phyloP scores from a whole-genome alignment of 2,888 invertebrate species.

The Eustalomyia histrio region DNA sequence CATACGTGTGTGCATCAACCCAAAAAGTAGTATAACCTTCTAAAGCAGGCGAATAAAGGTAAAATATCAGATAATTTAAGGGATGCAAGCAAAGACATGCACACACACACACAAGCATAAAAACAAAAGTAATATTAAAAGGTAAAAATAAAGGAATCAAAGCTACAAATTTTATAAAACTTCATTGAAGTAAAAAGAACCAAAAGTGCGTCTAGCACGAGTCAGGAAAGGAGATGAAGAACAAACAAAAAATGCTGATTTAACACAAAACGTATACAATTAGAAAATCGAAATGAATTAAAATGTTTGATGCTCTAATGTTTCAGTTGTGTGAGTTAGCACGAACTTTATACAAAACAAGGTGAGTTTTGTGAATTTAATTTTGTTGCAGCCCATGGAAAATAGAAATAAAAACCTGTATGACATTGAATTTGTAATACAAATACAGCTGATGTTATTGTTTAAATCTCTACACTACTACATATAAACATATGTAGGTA shows the following conservation, averaged over 20 bases:
- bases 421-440: constrained; percentile 28
- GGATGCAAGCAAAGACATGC: constrained; percentile 46
- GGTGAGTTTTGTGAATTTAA: constrained; percentile 28
- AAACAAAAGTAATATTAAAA: constrained; percentile 22
- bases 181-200: constrained; percentile 30
- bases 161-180: constrained; percentile 9
- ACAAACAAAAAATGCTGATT: constrained; percentile 32
- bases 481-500: neutral
- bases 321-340: constrained; percentile 1
- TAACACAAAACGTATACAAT: constrained; percentile 24
- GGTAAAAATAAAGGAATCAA: constrained; percentile 57
- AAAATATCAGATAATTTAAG: constrained; percentile 43
- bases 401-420: constrained; percentile 33
- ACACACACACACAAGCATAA: constrained; percentile 21
- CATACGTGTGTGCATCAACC: constrained; percentile 44
- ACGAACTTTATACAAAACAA: constrained; percentile 18
- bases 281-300: constrained; percentile 1
- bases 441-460: constrained; percentile 54
- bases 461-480: constrained; percentile 35
- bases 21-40: constrained; percentile 33
- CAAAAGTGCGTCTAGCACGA: constrained; percentile 63
- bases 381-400: neutral
- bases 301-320: constrained; percentile 14
- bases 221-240: constrained; percentile 17
- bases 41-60: constrained; percentile 34